These are phyloP conservation scores for Ceryle rudis DNA, from an alignment of 2,797 vertebrate genomes.

Conservation along the genomic window DNA sequence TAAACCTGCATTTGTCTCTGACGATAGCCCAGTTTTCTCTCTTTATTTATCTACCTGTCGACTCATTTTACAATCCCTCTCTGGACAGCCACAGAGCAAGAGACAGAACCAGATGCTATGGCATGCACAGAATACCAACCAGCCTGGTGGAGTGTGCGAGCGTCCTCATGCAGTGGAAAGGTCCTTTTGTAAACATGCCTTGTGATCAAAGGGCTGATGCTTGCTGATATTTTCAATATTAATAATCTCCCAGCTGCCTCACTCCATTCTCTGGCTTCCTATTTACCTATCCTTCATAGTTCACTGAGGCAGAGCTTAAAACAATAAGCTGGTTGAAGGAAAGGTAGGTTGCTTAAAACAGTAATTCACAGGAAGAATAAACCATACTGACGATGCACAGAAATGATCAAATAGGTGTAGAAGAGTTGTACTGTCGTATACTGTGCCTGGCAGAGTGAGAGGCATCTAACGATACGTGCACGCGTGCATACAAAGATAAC, in stretches of 20 bases:
- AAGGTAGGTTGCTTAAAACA: neutral
- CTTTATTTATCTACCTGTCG: conserved; percentile 34
- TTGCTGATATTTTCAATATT: conserved; percentile 51
- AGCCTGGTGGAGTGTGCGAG: neutral
- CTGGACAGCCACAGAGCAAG: neutral
- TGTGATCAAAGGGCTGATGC: conserved; percentile 56
- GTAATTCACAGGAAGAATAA: neutral
- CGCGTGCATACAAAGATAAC: neutral
- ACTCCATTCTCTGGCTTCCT: neutral
- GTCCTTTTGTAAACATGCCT: conserved; percentile 60
- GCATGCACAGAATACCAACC: conserved; percentile 49
- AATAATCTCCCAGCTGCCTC: conserved; percentile 62
- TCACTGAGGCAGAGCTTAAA: neutral
- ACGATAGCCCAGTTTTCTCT: neutral
- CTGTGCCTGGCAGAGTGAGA: neutral
- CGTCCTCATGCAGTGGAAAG: neutral
- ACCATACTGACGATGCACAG: neutral
- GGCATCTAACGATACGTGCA: neutral
- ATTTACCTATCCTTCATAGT: neutral
- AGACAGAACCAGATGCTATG: conserved; percentile 33
- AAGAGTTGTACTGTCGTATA: neutral
- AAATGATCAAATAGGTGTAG: neutral
- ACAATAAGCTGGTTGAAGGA: neutral
- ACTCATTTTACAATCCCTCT: neutral
- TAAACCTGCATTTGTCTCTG: neutral